These are phyloP conservation scores for Dynastes maya DNA, from an alignment of 2,888 invertebrate genomes.

Conservation along the genomic window DNA sequence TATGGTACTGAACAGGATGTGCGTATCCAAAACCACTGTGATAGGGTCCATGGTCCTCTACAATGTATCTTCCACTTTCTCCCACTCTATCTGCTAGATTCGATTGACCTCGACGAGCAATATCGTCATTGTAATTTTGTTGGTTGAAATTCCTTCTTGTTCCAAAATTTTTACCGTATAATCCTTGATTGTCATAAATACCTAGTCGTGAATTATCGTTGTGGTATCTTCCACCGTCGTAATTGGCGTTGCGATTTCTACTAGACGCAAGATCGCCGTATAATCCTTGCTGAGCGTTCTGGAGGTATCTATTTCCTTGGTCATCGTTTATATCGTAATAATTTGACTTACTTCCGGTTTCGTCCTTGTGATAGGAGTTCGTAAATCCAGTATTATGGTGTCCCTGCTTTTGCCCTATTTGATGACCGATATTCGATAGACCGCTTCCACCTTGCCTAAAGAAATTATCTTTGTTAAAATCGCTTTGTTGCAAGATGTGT, in stretches of 20 bases:
- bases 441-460: conserved; percentile 63
- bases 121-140: conserved; percentile 64
- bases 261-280: conserved; percentile 62
- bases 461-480: conserved; percentile 64
- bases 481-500: conserved; percentile 61
- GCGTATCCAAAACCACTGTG: conserved; percentile 21
- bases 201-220: conserved; percentile 61
- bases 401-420: conserved; percentile 76
- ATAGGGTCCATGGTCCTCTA: conserved; percentile 31
- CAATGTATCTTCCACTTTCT: conserved; percentile 56
- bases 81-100: conserved; percentile 58
- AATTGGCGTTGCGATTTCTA: conserved; percentile 53
- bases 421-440: conserved; percentile 61
- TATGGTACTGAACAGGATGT: conserved; percentile 23
- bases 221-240: conserved; percentile 63
- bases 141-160: conserved; percentile 62
- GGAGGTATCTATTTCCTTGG: conserved; percentile 67
- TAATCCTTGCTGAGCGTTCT: conserved; percentile 63
- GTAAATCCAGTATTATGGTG: conserved; percentile 80
- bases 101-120: conserved; percentile 55
- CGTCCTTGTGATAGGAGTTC: conserved; percentile 81
- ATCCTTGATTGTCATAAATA: conserved; percentile 62
- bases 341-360: conserved; percentile 79
- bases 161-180: conserved; percentile 62
- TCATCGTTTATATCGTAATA: conserved; percentile 78